These are phyloP conservation scores for Microcebus jonahi DNA, from an alignment of 2,113 vertebrate species.

Conservation along the genomic window DNA sequence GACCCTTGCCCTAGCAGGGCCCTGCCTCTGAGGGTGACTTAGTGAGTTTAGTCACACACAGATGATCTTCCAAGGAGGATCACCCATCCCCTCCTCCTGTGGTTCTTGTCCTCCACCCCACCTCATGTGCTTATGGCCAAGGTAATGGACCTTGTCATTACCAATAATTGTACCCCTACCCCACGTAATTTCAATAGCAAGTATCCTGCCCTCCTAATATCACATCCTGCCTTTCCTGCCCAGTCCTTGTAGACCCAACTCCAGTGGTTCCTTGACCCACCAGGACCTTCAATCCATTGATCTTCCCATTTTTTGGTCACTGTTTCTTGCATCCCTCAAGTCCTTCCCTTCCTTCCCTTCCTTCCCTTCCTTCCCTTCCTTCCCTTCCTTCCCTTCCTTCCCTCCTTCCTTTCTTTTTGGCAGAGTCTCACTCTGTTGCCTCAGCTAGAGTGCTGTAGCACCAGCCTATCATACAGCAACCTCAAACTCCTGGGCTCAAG, in stretches of 20 bases:
- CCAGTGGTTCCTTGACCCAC: neutral
- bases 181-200: neutral
- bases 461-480: no score
- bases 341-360: no score
- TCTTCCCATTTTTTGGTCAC: neutral
- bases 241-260: neutral
- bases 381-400: no score
- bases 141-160: conserved; percentile 31
- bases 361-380: no score
- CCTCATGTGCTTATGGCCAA: conserved; percentile 19
- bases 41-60: neutral
- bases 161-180: conserved; percentile 22
- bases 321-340: neutral
- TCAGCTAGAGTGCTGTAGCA: no score
- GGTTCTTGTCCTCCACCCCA: neutral
- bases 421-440: no score
- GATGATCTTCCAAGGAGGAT: neutral
- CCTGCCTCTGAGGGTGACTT: neutral
- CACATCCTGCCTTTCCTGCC: neutral
- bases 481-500: no score
- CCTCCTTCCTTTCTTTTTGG: neutral
- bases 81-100: neutral
- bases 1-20: neutral
- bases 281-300: neutral
- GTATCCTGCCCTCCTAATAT: neutral